These are phyloP conservation scores for Adoxophyes honmai DNA, from an alignment of 1,140 invertebrate genomes.

Conservation along the genomic window DNA sequence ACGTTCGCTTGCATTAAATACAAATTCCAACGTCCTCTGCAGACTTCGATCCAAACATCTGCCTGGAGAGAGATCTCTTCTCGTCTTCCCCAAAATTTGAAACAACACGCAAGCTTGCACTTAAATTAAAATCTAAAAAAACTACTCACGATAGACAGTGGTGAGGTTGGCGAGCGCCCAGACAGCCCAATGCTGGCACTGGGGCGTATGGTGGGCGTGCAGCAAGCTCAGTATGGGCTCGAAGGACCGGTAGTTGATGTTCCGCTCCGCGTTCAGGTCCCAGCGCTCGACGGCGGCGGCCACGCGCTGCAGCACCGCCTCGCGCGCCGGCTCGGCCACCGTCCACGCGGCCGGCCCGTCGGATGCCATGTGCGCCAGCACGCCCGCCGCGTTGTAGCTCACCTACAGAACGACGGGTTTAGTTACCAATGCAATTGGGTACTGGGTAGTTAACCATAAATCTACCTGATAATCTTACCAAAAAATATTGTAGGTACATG, in stretches of 20 bases:
- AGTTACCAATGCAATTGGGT: too few species aligned
- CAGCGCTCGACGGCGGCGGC: slow-evolving; percentile 90
- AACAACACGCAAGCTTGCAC: too few species aligned
- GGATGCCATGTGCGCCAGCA: slow-evolving; percentile 95
- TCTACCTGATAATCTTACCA: too few species aligned
- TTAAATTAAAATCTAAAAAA: neutral
- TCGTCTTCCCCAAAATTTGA: too few species aligned
- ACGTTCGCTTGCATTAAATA: too few species aligned
- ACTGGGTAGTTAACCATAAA: too few species aligned
- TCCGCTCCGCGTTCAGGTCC: slow-evolving; percentile 91
- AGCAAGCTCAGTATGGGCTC: slow-evolving; percentile 92
- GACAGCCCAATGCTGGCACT: slow-evolving; percentile 97
- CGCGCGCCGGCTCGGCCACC: slow-evolving; percentile 82
- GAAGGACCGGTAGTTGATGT: slow-evolving; percentile 98
- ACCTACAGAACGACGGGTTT: slow-evolving; percentile 77
- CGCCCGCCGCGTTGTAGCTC: slow-evolving; percentile 97
- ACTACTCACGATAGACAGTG: slow-evolving; percentile 90
- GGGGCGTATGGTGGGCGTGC: slow-evolving; percentile 88
- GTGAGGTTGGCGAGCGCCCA: slow-evolving; percentile 98
- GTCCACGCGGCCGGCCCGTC: slow-evolving; percentile 93
- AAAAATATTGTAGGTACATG: too few species aligned
- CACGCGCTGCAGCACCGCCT: slow-evolving; percentile 87
- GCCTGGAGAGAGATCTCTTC: too few species aligned
- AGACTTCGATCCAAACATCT: too few species aligned
- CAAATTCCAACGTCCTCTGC: too few species aligned